phyloP scores from a whole-genome alignment of 2,888 invertebrate species.

The Argyresthia goedartella region DNA sequence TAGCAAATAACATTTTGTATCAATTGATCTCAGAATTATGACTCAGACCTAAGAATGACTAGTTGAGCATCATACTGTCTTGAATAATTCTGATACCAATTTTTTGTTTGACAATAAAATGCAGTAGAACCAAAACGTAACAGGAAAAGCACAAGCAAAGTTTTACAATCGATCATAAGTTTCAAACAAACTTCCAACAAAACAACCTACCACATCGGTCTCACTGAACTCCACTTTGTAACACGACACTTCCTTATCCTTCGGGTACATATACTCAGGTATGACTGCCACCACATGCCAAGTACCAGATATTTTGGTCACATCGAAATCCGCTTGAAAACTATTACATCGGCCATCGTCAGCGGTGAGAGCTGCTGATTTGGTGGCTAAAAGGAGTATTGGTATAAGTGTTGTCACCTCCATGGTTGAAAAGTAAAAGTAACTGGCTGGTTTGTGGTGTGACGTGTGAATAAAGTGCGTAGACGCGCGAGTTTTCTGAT shows the following conservation, averaged over 20 bases:
- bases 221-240: constrained; percentile 51
- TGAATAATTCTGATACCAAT: no score
- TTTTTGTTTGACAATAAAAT: no score
- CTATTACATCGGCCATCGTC: constrained; percentile 28
- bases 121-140: no score
- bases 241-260: constrained; percentile 34
- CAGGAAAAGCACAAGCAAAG: no score
- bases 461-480: no score
- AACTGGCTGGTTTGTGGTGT: no score
- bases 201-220: constrained; percentile 41
- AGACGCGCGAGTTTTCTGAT: no score
- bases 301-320: constrained; percentile 33
- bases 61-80: no score
- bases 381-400: background rate
- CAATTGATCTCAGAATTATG: no score
- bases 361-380: background rate
- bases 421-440: background rate
- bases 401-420: background rate
- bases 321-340: constrained; percentile 38
- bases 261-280: constrained; percentile 44
- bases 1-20: no score
- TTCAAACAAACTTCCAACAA: background rate
- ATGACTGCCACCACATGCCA: constrained; percentile 53
- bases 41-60: no score
- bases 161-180: background rate